These are phyloP conservation scores for Rhodophaea formosa DNA, from an alignment of 2,888 invertebrate genomes.

Conservation along the genomic window DNA sequence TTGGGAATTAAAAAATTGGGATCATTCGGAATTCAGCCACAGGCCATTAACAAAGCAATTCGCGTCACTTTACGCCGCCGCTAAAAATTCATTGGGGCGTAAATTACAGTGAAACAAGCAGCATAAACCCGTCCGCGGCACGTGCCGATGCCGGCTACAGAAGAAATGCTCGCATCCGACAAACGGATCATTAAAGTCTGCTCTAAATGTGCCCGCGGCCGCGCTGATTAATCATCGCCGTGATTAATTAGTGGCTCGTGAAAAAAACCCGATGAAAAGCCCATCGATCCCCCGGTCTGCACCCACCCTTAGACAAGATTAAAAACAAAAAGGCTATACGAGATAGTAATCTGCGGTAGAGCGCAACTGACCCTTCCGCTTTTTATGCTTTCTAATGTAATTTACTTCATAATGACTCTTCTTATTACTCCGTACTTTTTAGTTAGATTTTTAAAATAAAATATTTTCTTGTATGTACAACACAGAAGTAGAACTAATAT, in stretches of 20 bases:
- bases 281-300: conserved; percentile 46
- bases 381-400: conserved; percentile 27
- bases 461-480: too few relatives aligned
- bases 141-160: conserved; percentile 47
- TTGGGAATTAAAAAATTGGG: conserved; percentile 18
- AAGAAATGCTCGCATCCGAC: conserved; percentile 60
- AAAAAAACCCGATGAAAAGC: conserved; percentile 52
- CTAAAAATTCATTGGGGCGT: conserved; percentile 51
- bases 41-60: conserved; percentile 33
- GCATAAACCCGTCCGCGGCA: conserved; percentile 57
- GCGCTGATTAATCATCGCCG: conserved; percentile 69
- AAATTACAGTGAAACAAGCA: conserved; percentile 48
- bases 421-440: not conserved
- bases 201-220: conserved; percentile 62
- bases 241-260: conserved; percentile 62
- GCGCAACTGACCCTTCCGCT: conserved; percentile 41
- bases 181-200: conserved; percentile 70
- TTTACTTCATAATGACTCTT: conserved; percentile 1
- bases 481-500: too few relatives aligned
- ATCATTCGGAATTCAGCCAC: conserved; percentile 30
- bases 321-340: conserved; percentile 38
- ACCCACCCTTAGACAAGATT: conserved; percentile 42
- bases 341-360: conserved; percentile 38
- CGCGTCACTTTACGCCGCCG: conserved; percentile 32
- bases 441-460: not conserved